These are phyloP conservation scores for Lepetodrilus schrolli DNA, from an alignment of 2,888 invertebrate genomes.

Conservation along the genomic window DNA sequence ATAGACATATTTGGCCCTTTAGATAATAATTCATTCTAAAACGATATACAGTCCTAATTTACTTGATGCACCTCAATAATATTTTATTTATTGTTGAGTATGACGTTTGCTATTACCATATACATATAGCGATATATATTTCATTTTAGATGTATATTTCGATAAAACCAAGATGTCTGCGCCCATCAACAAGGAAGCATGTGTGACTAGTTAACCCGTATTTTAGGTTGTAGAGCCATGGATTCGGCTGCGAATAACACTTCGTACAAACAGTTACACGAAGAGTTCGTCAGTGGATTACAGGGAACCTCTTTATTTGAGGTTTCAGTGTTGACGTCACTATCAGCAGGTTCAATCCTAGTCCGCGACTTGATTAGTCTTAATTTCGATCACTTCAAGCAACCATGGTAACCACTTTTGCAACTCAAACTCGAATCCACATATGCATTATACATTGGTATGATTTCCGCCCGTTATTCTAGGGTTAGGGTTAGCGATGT, in stretches of 20 bases:
- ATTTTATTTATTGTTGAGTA: too few species aligned
- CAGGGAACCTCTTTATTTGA: slow-evolving; percentile 51
- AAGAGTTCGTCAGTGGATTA: slow-evolving; percentile 58
- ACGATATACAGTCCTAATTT: too few species aligned
- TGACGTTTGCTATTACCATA: too few species aligned
- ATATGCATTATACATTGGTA: too few species aligned
- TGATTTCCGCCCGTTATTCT: too few species aligned
- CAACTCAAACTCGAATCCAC: background rate
- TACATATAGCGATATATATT: too few species aligned
- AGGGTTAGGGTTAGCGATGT: too few species aligned
- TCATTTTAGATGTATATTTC: background rate
- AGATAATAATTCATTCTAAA: too few species aligned
- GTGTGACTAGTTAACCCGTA: background rate
- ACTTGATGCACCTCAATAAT: too few species aligned
- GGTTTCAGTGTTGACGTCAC: slow-evolving; percentile 42
- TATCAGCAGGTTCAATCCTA: slow-evolving; percentile 43
- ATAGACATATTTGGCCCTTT: too few species aligned
- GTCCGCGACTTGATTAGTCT: slow-evolving; percentile 39
- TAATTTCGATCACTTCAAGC: background rate
- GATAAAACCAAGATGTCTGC: slow-evolving; percentile 43
- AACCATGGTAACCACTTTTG: background rate
- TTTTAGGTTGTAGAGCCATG: background rate
- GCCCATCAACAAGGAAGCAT: slow-evolving; percentile 31
- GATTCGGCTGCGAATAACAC: background rate
- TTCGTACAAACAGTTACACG: slow-evolving; percentile 55